Evolutionary conservation across 2,113 vertebrate genomes (phyloP), one percentile per base, ranked within the genome.

Genomic region (Salminus brasiliensis): DNA sequence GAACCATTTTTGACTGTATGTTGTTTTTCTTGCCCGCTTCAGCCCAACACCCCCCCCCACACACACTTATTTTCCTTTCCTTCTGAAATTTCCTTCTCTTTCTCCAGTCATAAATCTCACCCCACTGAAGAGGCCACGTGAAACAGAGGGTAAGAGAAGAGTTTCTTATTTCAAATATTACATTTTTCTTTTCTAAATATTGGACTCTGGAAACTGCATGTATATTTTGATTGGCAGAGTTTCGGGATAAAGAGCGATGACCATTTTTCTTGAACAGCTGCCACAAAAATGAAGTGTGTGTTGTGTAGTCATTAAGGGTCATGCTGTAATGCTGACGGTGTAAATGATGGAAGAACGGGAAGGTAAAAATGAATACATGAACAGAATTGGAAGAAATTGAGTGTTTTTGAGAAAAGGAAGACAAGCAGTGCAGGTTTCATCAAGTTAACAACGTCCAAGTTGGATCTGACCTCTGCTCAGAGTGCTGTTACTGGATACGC

Each of bases 91-190:
- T 29, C 36, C 47, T 16, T 66, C 27, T 76, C 57, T 36, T 34
- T 73, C 29, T 53, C 2, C 25, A 85, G 84, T 18, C 69, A 69
- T 77, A 15, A 85, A 18, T 39, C 77, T 85, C 25, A 85, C 80
- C 53, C 77, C 84, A 4, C 47, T 83, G 45, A 85, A 76, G 71
- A 80, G 62, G 4, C 70, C 29, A 1, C 18, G 25, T 25, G 53
- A 77, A 47, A 41, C n/a, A 30, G 1, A 67, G 13, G 63, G 77
- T 73, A 85, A 84, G 79, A 66, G 39, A 32, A n/a, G 36, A 15
- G 7, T 62, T 27, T n/a, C n/a, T 68, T 57, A 21, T 1, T 29
- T 25, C 39, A 47, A 16, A 6, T 39, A 23, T 1, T 5, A 16
- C 67, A 8, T 78, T 39, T 23, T 18, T 76, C 23, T 2, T 45